Percentiles rank a stretch among this genome's conserved stretches.
Conservation (phyloP, 2,888 invertebrate species). For the Volucella bombylans region DNA sequence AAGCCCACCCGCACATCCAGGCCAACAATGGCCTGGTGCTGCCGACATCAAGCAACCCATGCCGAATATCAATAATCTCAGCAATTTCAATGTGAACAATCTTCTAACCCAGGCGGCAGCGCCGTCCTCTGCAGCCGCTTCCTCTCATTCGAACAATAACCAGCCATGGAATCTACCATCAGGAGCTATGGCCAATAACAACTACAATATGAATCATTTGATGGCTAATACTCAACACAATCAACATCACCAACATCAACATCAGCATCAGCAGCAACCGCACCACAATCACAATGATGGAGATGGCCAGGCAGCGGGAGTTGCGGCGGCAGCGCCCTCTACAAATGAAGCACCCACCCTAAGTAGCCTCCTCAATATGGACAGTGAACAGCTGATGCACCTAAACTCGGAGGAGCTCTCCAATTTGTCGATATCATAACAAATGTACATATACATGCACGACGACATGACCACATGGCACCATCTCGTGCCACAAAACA, state of each 20-base stretch:
- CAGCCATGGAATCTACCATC: constrained; percentile 66
- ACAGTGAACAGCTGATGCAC: constrained; percentile 83
- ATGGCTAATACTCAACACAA: constrained; percentile 71
- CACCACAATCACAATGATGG: constrained; percentile 51
- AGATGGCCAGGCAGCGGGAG: constrained; percentile 32
- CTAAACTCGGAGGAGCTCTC: constrained; percentile 84
- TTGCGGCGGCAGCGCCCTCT: constrained; percentile 32
- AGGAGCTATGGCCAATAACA: constrained; percentile 58
- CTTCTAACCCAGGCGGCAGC: constrained; percentile 58
- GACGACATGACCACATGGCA: constrained; percentile 7
- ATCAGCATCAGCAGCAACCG: constrained; percentile 41
- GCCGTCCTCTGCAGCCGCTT: constrained; percentile 45
- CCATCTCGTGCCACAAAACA: constrained; percentile 6
- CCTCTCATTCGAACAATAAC: constrained; percentile 75
- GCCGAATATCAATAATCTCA: constrained; percentile 73
- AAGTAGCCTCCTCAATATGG: constrained; percentile 82
- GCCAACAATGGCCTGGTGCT: constrained; percentile 68
- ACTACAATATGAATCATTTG: constrained; percentile 67
- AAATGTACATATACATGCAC: constrained; percentile 5
- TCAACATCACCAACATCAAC: constrained; percentile 70
- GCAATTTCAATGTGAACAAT: constrained; percentile 69
- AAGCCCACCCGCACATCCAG: constrained; percentile 64
- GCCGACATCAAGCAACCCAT: constrained; percentile 63
- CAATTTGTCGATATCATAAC: constrained; percentile 82
- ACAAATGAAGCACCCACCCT: constrained; percentile 79